phyloP scores from a whole-genome alignment of 1,140 invertebrate genomes.

The Cyphomyrmex costatus region DNA sequence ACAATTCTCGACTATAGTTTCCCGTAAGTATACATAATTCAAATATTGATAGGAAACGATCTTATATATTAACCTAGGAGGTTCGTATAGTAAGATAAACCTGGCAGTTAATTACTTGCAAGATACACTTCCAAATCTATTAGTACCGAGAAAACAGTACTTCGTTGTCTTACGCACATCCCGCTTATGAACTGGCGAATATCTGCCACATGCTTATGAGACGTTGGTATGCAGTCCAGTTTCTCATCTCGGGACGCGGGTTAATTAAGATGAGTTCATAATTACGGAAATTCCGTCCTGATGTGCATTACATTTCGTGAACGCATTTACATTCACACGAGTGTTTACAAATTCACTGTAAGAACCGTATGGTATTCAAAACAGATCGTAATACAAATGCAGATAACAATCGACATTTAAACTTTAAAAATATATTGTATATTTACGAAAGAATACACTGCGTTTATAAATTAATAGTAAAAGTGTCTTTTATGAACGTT shows the following conservation, averaged over 20 bases:
- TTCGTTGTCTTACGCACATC: slow-evolving; percentile 45
- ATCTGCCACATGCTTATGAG: slow-evolving; percentile 53
- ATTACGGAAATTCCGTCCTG: not conserved
- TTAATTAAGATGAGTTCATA: slow-evolving; percentile 54
- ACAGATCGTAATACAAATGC: not conserved
- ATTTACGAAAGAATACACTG: not conserved
- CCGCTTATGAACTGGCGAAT: slow-evolving; percentile 33
- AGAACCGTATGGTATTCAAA: not conserved
- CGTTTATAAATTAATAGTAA: not conserved
- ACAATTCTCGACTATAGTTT: slow-evolving; percentile 30
- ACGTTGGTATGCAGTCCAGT: slow-evolving; percentile 52
- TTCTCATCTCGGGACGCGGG: slow-evolving; percentile 4
- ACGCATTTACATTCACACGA: not conserved
- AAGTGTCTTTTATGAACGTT: not conserved
- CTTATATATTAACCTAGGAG: slow-evolving; percentile 36
- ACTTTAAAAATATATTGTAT: not conserved
- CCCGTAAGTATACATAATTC: not conserved
- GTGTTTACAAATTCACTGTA: not conserved
- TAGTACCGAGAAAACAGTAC: slow-evolving; percentile 53
- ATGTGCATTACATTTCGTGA: not conserved
- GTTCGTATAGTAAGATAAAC: slow-evolving; percentile 49
- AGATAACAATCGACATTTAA: not conserved
- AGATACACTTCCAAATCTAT: slow-evolving; percentile 60
- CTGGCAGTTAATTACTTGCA: slow-evolving; percentile 54
- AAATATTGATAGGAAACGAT: slow-evolving; percentile 48